These are phyloP conservation scores for Gambusia yucatana DNA, from an alignment of 2,797 vertebrate genomes.

Conservation along the genomic window DNA sequence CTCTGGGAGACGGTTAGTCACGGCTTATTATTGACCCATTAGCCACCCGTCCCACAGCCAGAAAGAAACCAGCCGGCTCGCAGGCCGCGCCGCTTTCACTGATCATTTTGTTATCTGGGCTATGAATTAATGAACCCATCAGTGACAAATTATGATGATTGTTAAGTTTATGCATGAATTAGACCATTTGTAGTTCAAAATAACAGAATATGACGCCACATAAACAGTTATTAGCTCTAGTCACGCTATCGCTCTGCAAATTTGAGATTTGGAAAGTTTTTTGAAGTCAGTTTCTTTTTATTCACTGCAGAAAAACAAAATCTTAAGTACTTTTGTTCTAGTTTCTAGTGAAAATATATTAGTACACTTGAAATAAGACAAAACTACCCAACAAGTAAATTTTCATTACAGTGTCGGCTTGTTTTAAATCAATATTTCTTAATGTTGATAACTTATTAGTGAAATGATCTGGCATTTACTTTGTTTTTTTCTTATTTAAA, in stretches of 20 bases:
- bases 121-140: constrained; percentile 36
- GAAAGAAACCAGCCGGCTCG: constrained; percentile 71
- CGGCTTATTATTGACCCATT: constrained; percentile 85
- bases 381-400: too few species aligned
- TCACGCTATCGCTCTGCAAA: not conserved
- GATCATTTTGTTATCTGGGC: constrained; percentile 53
- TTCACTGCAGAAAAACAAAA: too few species aligned
- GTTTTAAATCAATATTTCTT: too few species aligned
- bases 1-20: constrained; percentile 84
- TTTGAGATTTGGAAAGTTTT: not conserved
- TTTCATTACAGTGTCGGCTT: too few species aligned
- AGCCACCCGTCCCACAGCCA: constrained; percentile 80
- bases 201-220: not conserved
- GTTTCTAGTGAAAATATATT: too few species aligned
- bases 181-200: not conserved
- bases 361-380: too few species aligned
- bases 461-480: too few species aligned
- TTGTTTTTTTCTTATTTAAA: too few species aligned
- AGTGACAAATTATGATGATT: constrained; percentile 9
- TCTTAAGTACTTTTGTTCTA: too few species aligned
- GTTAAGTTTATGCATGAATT: not conserved
- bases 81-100: constrained; percentile 63
- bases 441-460: too few species aligned
- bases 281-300: too few species aligned
- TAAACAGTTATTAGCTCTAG: not conserved